Conservation (phyloP, 23 tunicate species). For the Halocynthia roretzi region DNA sequence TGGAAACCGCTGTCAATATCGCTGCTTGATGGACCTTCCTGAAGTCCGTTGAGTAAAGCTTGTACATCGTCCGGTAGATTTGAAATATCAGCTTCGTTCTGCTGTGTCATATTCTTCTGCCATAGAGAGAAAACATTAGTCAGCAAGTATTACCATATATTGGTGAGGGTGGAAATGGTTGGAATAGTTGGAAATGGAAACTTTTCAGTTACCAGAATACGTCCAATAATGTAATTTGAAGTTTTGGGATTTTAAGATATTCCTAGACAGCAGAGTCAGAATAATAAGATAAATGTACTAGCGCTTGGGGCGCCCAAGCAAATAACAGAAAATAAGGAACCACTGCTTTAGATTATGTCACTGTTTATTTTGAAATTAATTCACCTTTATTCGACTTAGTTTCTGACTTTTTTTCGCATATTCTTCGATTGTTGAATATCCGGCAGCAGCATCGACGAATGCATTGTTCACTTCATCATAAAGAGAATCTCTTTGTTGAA, state of each 20-base stretch:
- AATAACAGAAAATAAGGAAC: neutral
- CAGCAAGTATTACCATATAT: too few relatives aligned
- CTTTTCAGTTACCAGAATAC: too few relatives aligned
- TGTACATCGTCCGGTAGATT: conserved; percentile 14
- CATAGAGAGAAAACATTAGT: too few relatives aligned
- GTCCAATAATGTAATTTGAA: too few relatives aligned
- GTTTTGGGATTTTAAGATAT: neutral
- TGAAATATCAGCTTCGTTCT: too few relatives aligned
- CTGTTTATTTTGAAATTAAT: neutral
- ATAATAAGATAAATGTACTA: neutral
- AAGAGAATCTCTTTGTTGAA: conserved; percentile 1
- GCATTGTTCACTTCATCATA: conserved; percentile 12
- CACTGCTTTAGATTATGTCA: neutral
- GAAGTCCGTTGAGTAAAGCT: conserved; percentile 13
- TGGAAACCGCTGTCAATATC: conserved; percentile 87
- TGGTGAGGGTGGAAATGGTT: too few relatives aligned
- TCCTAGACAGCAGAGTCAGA: neutral
- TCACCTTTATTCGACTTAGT: neutral
- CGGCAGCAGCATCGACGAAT: conserved; percentile 14
- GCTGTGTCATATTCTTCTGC: too few relatives aligned
- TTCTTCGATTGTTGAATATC: conserved; percentile 40
- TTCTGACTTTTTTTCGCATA: conserved; percentile 3
- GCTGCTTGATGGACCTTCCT: conserved; percentile 31
- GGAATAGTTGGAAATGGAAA: too few relatives aligned
- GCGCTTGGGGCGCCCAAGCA: too few relatives aligned